Conservation (phyloP, 2,113 vertebrate genomes). For the Poeciliopsis occidentalis region DNA sequence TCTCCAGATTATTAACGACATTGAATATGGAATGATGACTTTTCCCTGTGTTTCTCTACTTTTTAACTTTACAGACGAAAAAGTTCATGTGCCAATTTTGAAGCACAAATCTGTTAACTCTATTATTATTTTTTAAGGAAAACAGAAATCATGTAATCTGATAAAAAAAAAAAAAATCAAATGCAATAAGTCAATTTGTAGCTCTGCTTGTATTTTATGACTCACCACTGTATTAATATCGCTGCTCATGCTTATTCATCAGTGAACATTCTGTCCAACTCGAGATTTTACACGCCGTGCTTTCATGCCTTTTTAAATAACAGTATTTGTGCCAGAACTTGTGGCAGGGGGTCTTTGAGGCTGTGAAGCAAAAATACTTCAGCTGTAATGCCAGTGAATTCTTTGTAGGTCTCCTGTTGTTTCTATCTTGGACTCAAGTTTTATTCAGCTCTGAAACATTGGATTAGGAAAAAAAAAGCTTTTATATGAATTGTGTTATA, state of each 20-base stretch:
- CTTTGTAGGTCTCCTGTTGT: constrained; percentile 27
- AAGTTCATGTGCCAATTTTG: constrained; percentile 17
- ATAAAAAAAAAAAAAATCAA: neutral
- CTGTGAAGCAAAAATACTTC: constrained; percentile 29
- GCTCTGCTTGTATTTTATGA: constrained; percentile 19
- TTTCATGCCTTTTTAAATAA: constrained; percentile 52
- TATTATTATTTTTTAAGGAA: neutral
- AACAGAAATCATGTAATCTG: constrained; percentile 6
- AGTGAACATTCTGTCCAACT: constrained; percentile 38
- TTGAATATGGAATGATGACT: constrained; percentile 37
- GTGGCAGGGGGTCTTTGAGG: constrained; percentile 25
- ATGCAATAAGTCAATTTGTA: constrained; percentile 36
- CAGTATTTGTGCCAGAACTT: constrained; percentile 31
- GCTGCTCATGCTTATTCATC: constrained; percentile 58
- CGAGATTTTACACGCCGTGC: constrained; percentile 22
- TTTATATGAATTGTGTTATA: neutral
- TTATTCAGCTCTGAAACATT: neutral
- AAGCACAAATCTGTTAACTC: constrained; percentile 9
- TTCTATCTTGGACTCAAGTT: constrained; percentile 14
- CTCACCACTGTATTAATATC: constrained; percentile 41
- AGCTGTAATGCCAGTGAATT: constrained; percentile 39
- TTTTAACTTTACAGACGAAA: constrained; percentile 12
- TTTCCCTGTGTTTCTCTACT: constrained; percentile 9
- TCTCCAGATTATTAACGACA: constrained; percentile 39
- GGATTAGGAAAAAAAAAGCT: neutral